phyloP scores from a whole-genome alignment of 1,140 invertebrate species.

The Drosophila nikananu region DNA sequence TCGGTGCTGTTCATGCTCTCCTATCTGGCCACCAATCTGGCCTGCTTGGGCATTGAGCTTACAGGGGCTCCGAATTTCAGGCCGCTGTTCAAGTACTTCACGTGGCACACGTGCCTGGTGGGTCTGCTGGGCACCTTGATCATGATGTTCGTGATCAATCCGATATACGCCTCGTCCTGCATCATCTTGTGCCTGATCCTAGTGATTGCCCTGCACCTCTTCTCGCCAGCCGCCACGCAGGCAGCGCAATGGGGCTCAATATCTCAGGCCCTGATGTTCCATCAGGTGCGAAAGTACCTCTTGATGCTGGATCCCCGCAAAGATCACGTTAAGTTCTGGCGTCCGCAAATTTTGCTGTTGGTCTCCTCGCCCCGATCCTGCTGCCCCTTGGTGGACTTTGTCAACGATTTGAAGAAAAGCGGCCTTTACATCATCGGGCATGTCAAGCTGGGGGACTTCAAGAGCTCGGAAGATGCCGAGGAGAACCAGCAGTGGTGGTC shows the following conservation, averaged over 20 bases:
- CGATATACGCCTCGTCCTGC: slow-evolving; percentile 94
- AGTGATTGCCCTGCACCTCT: slow-evolving; percentile 95
- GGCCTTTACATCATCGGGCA: slow-evolving; percentile 98
- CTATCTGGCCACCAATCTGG: slow-evolving; percentile 98
- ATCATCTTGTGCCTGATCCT: slow-evolving; percentile 95
- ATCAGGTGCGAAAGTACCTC: slow-evolving; percentile 98
- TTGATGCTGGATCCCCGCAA: slow-evolving; percentile 97
- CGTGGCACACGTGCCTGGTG: slow-evolving; percentile 95
- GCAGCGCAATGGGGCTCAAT: slow-evolving; percentile 97
- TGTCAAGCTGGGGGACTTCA: slow-evolving; percentile 91
- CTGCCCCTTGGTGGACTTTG: slow-evolving; percentile 97
- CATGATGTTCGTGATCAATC: slow-evolving; percentile 98
- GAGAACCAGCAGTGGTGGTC: slow-evolving; percentile 95
- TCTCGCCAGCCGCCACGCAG: slow-evolving; percentile 94
- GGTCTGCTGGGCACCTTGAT: slow-evolving; percentile 94
- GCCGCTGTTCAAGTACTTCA: slow-evolving; percentile 98
- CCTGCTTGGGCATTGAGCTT: slow-evolving; percentile 96
- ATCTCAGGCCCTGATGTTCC: slow-evolving; percentile 99
- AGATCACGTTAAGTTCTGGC: slow-evolving; percentile 99
- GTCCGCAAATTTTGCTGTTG: slow-evolving; percentile 97
- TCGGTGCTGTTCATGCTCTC: slow-evolving; percentile 98
- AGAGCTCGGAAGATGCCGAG: slow-evolving; percentile 89
- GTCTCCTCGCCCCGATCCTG: slow-evolving; percentile 95
- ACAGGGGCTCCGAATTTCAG: slow-evolving; percentile 99
- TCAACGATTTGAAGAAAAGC: slow-evolving; percentile 99